Evolutionary conservation across 1,140 invertebrate species (phyloP).

Genomic region (Euwallacea similis): DNA sequence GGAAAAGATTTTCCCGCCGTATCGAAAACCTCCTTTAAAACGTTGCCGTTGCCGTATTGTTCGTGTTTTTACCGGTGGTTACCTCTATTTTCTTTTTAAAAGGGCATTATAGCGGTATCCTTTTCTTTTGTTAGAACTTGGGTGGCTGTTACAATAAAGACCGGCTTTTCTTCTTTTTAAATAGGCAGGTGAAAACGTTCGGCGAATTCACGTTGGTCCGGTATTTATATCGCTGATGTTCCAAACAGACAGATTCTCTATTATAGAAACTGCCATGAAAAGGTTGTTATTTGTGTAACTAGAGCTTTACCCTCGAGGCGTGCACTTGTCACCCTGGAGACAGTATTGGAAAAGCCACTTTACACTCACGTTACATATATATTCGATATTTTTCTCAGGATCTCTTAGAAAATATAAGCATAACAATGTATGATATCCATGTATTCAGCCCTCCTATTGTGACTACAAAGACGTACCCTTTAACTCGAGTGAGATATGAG

Average conservation of each 20-base stretch:
- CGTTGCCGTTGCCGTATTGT: slow-evolving; percentile 25
- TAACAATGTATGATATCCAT: too few relatives aligned
- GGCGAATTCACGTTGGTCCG: too few relatives aligned
- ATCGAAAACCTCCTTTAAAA: slow-evolving; percentile 33
- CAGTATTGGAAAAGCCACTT: slow-evolving; percentile 2
- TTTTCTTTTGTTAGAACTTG: slow-evolving; percentile 26
- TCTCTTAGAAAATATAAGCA: too few relatives aligned
- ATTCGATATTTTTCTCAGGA: not conserved
- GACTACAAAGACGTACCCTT: too few relatives aligned
- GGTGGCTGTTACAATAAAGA: slow-evolving; percentile 24
- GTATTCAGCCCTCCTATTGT: too few relatives aligned
- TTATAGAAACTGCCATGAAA: not conserved
- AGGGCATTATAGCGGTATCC: slow-evolving; percentile 32
- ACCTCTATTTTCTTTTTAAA: slow-evolving; percentile 37
- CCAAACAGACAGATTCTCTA: not conserved
- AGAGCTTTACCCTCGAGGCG: not conserved
- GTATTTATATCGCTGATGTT: too few relatives aligned
- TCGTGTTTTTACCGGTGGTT: slow-evolving; percentile 30
- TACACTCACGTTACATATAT: slow-evolving; percentile 9
- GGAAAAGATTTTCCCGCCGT: slow-evolving; percentile 31
- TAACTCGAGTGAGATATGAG: too few relatives aligned
- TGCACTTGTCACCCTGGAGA: not conserved
- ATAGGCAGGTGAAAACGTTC: not conserved
- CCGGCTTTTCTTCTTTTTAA: slow-evolving; percentile 4
- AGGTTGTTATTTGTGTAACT: slow-evolving; percentile 12